Conservation (phyloP, 2,797 vertebrate genomes). For the Pangasius macronema region DNA sequence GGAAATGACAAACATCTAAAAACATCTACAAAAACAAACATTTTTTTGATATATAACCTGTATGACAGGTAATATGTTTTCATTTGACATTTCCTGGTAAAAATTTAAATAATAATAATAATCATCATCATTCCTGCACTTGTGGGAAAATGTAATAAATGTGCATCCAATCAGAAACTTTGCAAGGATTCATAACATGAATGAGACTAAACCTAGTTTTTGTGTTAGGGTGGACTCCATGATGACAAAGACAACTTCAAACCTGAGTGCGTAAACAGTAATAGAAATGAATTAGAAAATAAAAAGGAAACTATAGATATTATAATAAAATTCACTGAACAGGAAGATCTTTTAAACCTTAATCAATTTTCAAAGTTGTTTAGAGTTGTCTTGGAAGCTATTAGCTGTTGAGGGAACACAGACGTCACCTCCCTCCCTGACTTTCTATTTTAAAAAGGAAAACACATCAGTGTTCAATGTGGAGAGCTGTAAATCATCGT, state of each 20-base stretch:
- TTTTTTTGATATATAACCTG: neutral
- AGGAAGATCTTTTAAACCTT: neutral
- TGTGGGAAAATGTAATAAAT: neutral
- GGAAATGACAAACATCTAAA: neutral
- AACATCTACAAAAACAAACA: neutral
- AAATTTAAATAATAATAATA: no score
- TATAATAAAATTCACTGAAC: neutral
- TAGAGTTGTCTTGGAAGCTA: neutral
- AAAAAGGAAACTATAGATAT: neutral
- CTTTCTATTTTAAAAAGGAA: neutral
- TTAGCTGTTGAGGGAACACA: neutral
- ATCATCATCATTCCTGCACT: neutral
- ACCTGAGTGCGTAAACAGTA: neutral
- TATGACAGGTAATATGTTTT: neutral
- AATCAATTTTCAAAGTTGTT: neutral
- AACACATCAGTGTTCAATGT: neutral
- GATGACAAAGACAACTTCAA: neutral
- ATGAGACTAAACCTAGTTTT: neutral
- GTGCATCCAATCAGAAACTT: neutral
- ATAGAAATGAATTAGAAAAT: neutral
- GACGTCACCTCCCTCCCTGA: neutral
- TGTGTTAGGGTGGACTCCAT: neutral
- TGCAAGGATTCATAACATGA: neutral
- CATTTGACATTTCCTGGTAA: no score
- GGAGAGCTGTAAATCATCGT: neutral